phyloP scores from a whole-genome alignment of 2,888 invertebrate species.

The Odontothrips loti region DNA sequence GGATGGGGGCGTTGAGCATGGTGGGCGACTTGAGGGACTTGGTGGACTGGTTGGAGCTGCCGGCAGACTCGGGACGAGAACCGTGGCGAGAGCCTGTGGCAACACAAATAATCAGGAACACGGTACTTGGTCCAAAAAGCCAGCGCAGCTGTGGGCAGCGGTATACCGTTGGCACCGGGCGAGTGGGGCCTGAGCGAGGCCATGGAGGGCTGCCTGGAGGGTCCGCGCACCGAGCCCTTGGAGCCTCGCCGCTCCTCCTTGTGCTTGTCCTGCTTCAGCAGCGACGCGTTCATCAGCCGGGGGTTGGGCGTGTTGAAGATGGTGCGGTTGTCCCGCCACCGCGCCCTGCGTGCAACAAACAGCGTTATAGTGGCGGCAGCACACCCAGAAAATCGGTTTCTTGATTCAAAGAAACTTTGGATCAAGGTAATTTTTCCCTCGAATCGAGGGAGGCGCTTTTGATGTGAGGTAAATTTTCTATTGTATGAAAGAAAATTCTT shows the following conservation, averaged over 20 bases:
- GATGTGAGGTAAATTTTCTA: too few relatives aligned
- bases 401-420: too few relatives aligned
- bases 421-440: too few relatives aligned
- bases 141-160: not conserved
- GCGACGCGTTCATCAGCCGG: conserved; percentile 84
- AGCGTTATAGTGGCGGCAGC: too few relatives aligned
- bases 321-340: conserved; percentile 86
- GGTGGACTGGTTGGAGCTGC: conserved; percentile 21
- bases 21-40: conserved; percentile 25
- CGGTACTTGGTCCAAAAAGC: not conserved
- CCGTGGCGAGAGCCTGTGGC: not conserved
- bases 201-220: conserved; percentile 80
- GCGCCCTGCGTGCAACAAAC: conserved; percentile 64
- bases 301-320: conserved; percentile 94
- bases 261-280: conserved; percentile 77
- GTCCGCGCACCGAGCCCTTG: conserved; percentile 70
- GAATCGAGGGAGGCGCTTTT: too few relatives aligned
- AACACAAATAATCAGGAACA: not conserved
- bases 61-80: not conserved
- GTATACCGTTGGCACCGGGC: conserved; percentile 50
- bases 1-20: conserved; percentile 14
- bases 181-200: conserved; percentile 78
- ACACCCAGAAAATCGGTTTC: too few relatives aligned
- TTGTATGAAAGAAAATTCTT: too few relatives aligned
- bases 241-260: conserved; percentile 74